Evolutionary conservation across 2,113 vertebrate genomes (phyloP).

Genomic region (Corythaixoides concolor): DNA sequence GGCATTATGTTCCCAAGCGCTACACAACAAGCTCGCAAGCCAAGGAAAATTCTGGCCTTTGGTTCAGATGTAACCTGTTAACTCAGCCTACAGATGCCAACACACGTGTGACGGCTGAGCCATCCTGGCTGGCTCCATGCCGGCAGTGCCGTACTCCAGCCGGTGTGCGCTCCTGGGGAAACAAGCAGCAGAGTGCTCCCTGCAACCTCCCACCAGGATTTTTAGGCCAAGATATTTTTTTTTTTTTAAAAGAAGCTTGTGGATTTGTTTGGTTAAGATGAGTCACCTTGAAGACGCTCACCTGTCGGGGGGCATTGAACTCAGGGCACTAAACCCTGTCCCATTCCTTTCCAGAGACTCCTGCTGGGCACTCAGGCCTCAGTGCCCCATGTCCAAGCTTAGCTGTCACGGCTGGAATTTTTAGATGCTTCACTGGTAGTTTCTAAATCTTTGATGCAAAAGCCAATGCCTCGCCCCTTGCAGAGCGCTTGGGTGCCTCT

Average conservation of each 20-base stretch:
- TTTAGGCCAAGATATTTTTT: not conserved
- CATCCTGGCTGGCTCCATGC: fast-evolving
- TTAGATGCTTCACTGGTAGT: not conserved
- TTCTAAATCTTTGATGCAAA: not conserved
- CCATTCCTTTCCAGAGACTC: not conserved
- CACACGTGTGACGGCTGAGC: not conserved
- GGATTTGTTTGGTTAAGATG: not conserved
- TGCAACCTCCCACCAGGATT: too few relatives aligned
- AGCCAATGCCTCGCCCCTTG: not conserved
- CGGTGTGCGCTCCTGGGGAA: fast-evolving
- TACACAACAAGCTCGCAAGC: not conserved
- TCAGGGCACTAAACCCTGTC: not conserved
- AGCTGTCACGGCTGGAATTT: not conserved
- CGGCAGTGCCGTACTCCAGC: not conserved
- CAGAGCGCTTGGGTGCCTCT: not conserved
- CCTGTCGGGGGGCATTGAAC: not conserved
- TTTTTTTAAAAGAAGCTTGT: not conserved
- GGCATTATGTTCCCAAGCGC: not conserved
- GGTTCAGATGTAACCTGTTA: not conserved
- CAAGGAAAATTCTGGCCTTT: not conserved
- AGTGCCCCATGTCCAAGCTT: fast-evolving
- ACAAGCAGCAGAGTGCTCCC: not conserved
- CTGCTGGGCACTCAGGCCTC: not conserved
- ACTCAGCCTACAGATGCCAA: not conserved
- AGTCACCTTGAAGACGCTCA: fast-evolving